Base-by-base conservation (phyloP, 2,113 vertebrate species). In the Hystrix cristata region DNA sequence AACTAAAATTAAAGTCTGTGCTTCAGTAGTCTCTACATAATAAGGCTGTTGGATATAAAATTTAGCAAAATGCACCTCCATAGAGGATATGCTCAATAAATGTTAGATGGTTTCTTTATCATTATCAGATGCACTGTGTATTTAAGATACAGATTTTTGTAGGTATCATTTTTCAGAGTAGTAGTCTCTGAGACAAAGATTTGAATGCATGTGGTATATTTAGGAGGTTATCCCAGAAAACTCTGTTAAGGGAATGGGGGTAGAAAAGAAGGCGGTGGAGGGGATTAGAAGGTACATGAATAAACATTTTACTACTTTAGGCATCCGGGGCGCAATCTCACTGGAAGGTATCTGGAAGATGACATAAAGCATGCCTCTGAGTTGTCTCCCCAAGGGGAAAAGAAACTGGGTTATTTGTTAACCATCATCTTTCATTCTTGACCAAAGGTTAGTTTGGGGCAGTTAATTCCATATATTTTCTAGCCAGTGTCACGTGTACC, bases 131-230 rank as follows among this genome's bases (percentile, higher is more conserved):
- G 3, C 4, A 18, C 3, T 55, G 15, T 64, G 87, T 96, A 48
- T 82, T 88, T 95, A 95, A 90, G 31, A 71, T 86, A 23, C 16
- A 88, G 81, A 29, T 88, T 87, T 23, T 85, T 87, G 15, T 82
- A 74, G 31, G 65, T 78, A 15, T 46, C 86, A 83, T 78, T 87
- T 87, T 46, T 0, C 0, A 78, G 60, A 78, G 16, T 90, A 62
- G 18, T 94, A 62, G n/a, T 53, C 53, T 81, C 78, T 76, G 38
- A 93, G 29, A 34, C 82, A 93, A 82, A 15, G n/a, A 78, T 79
- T 74, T 89, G 34, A 96, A 95, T 79, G 53, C 78, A 78, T 53
- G 13, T 65, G 9, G 31, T 89, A 84, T 74, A 48, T 80, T 82
- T 86, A 62, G 38, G 55, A 86, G 29, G 12, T 48, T 83, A 19